phyloP scores from a whole-genome alignment of 2,113 vertebrate species.

The Cercocebus atys region DNA sequence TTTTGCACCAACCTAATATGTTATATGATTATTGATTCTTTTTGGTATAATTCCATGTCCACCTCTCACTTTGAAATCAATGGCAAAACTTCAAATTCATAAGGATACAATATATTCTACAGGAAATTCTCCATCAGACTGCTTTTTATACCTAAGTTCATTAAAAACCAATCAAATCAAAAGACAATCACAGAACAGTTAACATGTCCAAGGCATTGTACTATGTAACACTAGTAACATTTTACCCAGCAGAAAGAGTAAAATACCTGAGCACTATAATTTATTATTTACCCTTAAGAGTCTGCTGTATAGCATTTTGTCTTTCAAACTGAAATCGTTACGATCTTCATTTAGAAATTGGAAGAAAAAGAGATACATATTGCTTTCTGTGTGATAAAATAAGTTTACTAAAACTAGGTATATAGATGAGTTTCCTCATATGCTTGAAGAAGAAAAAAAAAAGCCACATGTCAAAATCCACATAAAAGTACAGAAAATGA shows the following conservation, averaged over 20 bases:
- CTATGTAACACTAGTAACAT: not conserved
- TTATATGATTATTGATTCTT: not conserved
- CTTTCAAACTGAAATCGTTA: slow-evolving; percentile 5
- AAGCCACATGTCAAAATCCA: not conserved
- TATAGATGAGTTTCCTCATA: not conserved
- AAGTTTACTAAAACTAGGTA: slow-evolving; percentile 12
- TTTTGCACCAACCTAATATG: no score
- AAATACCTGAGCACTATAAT: not conserved
- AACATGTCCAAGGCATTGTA: not conserved
- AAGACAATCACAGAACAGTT: not conserved
- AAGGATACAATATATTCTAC: not conserved
- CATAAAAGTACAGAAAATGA: not conserved
- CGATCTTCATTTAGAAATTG: not conserved
- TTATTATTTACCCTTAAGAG: not conserved
- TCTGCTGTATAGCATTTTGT: not conserved
- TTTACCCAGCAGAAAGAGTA: not conserved
- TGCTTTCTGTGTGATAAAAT: not conserved
- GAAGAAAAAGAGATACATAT: slow-evolving; percentile 30
- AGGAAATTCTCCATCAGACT: not conserved
- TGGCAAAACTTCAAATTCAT: slow-evolving; percentile 6
- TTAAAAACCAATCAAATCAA: slow-evolving; percentile 28
- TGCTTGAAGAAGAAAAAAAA: not conserved
- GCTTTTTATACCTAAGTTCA: not conserved
- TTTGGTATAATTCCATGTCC: not conserved
- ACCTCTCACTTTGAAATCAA: not conserved